Evolutionary conservation across 2,797 vertebrate genomes (phyloP).

Genomic region (Meda fulgida): DNA sequence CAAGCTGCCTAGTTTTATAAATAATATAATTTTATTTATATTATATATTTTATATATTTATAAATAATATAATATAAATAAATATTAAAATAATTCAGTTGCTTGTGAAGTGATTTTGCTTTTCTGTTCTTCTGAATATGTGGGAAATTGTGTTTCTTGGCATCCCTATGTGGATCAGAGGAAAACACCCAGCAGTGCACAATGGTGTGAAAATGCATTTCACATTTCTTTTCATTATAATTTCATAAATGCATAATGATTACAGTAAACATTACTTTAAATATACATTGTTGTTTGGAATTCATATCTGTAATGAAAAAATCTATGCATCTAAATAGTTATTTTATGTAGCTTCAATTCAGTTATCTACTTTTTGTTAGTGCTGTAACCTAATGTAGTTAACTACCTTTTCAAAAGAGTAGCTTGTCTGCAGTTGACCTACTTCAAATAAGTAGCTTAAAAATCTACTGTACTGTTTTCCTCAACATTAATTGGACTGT

Average conservation of each 20-base stretch:
- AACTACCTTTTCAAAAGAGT: neutral
- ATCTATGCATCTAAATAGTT: too few species aligned
- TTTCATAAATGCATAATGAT: neutral
- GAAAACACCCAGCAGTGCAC: too few species aligned
- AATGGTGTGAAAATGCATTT: too few species aligned
- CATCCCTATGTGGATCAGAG: too few species aligned
- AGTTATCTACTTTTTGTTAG: neutral
- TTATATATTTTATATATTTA: too few species aligned
- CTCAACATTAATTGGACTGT: neutral
- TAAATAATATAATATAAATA: too few species aligned
- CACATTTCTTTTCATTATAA: neutral
- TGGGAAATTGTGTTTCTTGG: too few species aligned
- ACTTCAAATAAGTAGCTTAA: neutral
- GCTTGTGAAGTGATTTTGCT: too few species aligned
- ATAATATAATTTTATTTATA: too few species aligned
- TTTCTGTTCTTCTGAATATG: too few species aligned
- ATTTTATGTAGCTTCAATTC: neutral
- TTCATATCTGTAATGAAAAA: neutral
- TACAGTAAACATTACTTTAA: neutral
- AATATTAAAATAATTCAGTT: too few species aligned
- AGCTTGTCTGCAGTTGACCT: neutral
- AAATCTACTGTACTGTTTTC: neutral
- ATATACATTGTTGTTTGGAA: neutral
- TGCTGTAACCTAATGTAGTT: neutral
- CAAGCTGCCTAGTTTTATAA: too few species aligned